Evolutionary conservation across 2,888 invertebrate species (phyloP), one percentile per base, ranked within the genome.

Genomic region (Hypolimnas misippus): DNA sequence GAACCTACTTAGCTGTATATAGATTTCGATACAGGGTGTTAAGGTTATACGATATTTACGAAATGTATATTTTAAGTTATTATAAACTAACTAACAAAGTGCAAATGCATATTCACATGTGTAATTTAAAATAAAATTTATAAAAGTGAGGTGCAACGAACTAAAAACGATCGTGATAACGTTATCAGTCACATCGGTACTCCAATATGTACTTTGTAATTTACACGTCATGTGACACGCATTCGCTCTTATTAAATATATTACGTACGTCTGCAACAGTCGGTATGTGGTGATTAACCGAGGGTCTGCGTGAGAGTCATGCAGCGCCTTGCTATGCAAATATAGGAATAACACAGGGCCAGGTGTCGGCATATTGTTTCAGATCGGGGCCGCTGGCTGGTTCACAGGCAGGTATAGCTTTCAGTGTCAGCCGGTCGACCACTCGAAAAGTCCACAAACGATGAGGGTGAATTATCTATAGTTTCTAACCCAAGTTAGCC

Each of bases 381-480:
- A 97, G 97, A 96, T 97, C 93, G 95, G 95, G 89, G 93, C 95
- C 93, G 95, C 96, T 85, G 98, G 98, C 89, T 98, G 98, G 98
- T 95, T 98, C 93, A 96, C 96, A 87, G 97, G 97, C 87, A 96
- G 97, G 89, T 98, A 98, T 95, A 98, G 96, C 93, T 95, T 96
- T 93, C 96, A 96, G 89, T 98, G 98, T 94, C 97, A 98, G 93
- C 98, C 98, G 81, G 98, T 98, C 90, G 97, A 98, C 94, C 97
- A 98, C 94, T 96, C 97, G 88, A 96, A 96, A 93, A 95, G 95
- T 93, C 96, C 97, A 86, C 95, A 95, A 93, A 97, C 98, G 81
- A 93, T 98, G 92, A 95, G 97, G 95, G 98, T 98, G 65, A 65
- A 65, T 65, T 65, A 58, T 62, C 62, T 44, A 54, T 49, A 49